Evolutionary conservation across 1,140 invertebrate genomes (phyloP).

Genomic region (Samia ricini): DNA sequence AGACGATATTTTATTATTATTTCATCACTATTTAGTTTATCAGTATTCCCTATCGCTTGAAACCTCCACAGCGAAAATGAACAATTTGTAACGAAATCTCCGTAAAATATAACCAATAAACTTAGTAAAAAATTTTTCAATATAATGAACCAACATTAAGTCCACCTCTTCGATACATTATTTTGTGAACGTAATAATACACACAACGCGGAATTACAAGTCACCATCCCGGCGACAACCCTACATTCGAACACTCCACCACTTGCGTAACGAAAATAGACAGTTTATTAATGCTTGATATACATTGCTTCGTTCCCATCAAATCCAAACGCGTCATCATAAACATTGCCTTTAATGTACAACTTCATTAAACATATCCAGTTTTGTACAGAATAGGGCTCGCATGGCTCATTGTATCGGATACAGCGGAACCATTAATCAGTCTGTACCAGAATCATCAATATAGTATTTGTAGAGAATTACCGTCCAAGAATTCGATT

Average conservation of each 20-base stretch:
- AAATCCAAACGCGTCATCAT: too few relatives aligned
- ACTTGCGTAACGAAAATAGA: not conserved
- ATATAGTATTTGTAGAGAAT: conserved; percentile 72
- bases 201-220: conserved; percentile 56
- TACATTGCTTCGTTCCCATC: conserved; percentile 30
- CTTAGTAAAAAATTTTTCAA: not conserved
- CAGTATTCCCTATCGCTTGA: too few relatives aligned
- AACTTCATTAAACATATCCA: not conserved
- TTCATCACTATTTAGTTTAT: too few relatives aligned
- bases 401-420: conserved; percentile 57
- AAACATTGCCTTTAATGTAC: not conserved
- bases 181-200: conserved; percentile 29
- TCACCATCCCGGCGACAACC: conserved; percentile 69
- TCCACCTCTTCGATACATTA: conserved; percentile 19
- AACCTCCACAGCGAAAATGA: not conserved
- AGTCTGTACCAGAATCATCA: conserved; percentile 73
- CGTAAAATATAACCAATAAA: not conserved
- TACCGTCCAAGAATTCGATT: conserved; percentile 71
- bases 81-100: not conserved
- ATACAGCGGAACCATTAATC: conserved; percentile 67
- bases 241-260: conserved; percentile 43
- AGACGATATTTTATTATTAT: too few relatives aligned
- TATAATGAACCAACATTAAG: conserved; percentile 5
- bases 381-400: conserved; percentile 23
- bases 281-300: not conserved